Conservation (phyloP, 2,888 invertebrate species). For the Zaprionus lineosus region DNA sequence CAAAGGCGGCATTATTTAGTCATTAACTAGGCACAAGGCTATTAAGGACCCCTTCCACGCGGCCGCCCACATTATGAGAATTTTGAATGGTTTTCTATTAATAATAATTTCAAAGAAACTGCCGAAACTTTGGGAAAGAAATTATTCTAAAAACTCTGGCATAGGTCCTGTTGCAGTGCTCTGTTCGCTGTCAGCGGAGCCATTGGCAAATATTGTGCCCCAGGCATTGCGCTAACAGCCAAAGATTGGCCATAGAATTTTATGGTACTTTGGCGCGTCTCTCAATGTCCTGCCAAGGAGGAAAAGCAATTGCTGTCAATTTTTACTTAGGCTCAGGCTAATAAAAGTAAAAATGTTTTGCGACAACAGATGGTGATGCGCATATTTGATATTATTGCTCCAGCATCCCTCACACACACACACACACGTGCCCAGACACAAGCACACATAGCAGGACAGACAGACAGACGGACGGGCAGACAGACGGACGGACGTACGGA, state of each 20-base stretch:
- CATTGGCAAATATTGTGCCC: constrained; percentile 59
- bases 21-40: constrained; percentile 31
- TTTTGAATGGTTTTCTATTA: constrained; percentile 36
- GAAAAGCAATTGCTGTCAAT: constrained; percentile 71
- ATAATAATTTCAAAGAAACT: constrained; percentile 53
- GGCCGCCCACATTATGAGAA: constrained; percentile 16
- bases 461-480: too few species aligned
- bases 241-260: constrained; percentile 71
- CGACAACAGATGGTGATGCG: constrained; percentile 67
- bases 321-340: constrained; percentile 59
- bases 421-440: constrained; percentile 8
- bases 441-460: too few species aligned
- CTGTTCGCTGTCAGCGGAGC: constrained; percentile 2
- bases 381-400: constrained; percentile 67
- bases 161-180: constrained; percentile 31
- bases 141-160: constrained; percentile 24
- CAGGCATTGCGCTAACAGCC: constrained; percentile 64
- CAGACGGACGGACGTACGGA: too few species aligned
- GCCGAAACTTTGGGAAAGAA: constrained; percentile 40
- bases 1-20: constrained; percentile 24
- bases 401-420: constrained; percentile 11
- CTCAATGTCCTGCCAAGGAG: constrained; percentile 21
- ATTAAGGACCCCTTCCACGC: constrained; percentile 25
- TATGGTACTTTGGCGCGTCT: constrained; percentile 60
- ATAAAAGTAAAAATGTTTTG: constrained; percentile 57